Evolutionary conservation across 1,140 invertebrate species (phyloP), one percentile per base, ranked within the genome.

Genomic region (Heliconius hermathena): DNA sequence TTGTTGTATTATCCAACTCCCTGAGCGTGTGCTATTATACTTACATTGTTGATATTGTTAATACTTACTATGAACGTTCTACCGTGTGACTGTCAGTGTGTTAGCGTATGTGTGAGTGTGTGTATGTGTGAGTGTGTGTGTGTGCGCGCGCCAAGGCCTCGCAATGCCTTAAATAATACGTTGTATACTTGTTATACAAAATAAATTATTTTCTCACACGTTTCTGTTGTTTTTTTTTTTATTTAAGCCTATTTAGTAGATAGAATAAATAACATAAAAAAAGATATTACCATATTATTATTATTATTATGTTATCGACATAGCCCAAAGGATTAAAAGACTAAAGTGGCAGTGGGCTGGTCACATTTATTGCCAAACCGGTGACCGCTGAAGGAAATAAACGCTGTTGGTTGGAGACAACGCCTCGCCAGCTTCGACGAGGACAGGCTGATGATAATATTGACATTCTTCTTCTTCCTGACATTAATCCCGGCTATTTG

Each of bases 111-210:
- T 6, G 33, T 6, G 33, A 0, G 33, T 3, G 33, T 54, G 13
- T n/a, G 52, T 54, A n/a, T 9, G n/a, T 80, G 92, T 98, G 74
- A 52, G 93, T 98, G n/a, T 96, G 96, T 97, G 57, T 60, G 57
- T 97, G 6, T 95, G 52, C 74, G 6, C 5, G 22, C 46, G 13
- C n/a, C n/a, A 20, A 54, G 54, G 57, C 20, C 70, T 36, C 16
- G 33, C 79, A n/a, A n/a, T 11, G 26, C 60, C 60, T 29, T 38
- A 66, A 71, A 77, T 72, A 49, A 54, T 77, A 49, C 60, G 16
- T 74, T 46, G 76, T 85, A 78, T 81, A 81, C 77, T 75, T 49
- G 77, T 81, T 88, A 83, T 86, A 86, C 81, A 83, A 74, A 91
- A 91, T 91, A 92, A 92, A 91, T 89, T 91, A 90, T 90, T 91